These are phyloP conservation scores for Phyllotis vaccarum DNA, from an alignment of 2,797 vertebrate species.

Conservation along the genomic window DNA sequence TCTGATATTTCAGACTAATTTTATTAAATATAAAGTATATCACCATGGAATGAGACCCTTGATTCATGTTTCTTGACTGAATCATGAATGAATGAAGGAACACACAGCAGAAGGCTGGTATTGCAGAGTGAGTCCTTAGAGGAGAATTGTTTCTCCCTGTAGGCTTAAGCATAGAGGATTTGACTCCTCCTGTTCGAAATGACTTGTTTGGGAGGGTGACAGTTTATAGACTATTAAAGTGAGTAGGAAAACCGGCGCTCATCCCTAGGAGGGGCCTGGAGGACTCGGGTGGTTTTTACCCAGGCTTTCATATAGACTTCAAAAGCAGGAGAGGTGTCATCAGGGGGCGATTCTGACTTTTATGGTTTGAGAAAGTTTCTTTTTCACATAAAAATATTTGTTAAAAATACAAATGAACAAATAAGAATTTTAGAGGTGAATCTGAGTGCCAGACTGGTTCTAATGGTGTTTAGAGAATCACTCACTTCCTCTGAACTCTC, in stretches of 20 bases:
- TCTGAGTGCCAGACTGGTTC: neutral
- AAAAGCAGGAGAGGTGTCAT: constrained; percentile 24
- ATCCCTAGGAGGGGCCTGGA: neutral
- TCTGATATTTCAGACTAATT: no score
- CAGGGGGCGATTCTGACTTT: neutral
- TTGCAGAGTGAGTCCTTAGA: neutral
- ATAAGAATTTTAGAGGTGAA: neutral
- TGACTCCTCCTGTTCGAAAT: constrained; percentile 47
- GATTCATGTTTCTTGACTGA: neutral
- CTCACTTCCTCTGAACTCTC: neutral
- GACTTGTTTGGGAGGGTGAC: constrained; percentile 56
- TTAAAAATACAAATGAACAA: constrained; percentile 34
- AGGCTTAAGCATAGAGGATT: constrained; percentile 10
- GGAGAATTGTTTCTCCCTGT: neutral
- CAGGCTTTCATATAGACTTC: constrained; percentile 30
- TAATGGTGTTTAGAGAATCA: neutral
- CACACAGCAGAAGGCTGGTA: neutral
- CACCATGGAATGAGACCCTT: neutral
- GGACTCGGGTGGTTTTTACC: neutral
- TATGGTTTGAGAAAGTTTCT: neutral
- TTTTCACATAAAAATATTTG: constrained; percentile 19
- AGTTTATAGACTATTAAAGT: neutral
- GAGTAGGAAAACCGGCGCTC: neutral
- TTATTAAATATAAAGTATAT: no score
- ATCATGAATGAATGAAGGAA: neutral